Base-by-base conservation (phyloP, 2,113 vertebrate genomes). In the Perognathus longimembris region DNA sequence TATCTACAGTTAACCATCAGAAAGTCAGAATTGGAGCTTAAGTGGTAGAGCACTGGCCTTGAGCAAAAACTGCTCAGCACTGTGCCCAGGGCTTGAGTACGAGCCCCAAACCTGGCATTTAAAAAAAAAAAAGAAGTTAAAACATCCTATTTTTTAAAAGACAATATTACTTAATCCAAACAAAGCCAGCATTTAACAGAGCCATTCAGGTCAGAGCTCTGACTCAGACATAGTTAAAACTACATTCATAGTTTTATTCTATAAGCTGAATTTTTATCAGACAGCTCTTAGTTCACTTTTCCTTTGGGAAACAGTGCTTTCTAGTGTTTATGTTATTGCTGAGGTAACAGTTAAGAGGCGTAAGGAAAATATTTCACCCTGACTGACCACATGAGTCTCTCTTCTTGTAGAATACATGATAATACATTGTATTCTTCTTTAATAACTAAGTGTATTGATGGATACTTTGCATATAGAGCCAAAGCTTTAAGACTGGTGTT, bases 111-210 rank as follows among this genome's bases (percentile, higher is more conserved):
- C 14, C 12, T 54, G 50, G 14, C 12, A 45, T 45, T 45, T 45
- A 45, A 45, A 54, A 54, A 54, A 54, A 54, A 54, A 54, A 54
- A 54, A 54, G 17, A 54, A 54, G 14, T 54, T 18, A 54, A 54
- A 54, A 54, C 50, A 54, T 54, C 50, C 50, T 73, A 36, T 76
- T 89, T 85, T 87, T 8, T 75, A 80, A 92, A 80, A 86, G 24
- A 73, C 3, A 64, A 40, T 38, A 8, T 74, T 87, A n/a, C n/a
- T n/a, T n/a, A n/a, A n/a, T n/a, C n/a, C n/a, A n/a, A n/a, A n/a
- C n/a, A n/a, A n/a, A n/a, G n/a, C n/a, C n/a, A n/a, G n/a, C 24
- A 50, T 21, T 9, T 6, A 85, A 30, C 40, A 77, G 91, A 84
- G 8, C 22, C 67, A 4, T 38, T 78, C n/a, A 86, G 59, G 30